These are phyloP conservation scores for Petrocephalus schoutedeni DNA, from an alignment of 2,797 vertebrate genomes.

Conservation along the genomic window DNA sequence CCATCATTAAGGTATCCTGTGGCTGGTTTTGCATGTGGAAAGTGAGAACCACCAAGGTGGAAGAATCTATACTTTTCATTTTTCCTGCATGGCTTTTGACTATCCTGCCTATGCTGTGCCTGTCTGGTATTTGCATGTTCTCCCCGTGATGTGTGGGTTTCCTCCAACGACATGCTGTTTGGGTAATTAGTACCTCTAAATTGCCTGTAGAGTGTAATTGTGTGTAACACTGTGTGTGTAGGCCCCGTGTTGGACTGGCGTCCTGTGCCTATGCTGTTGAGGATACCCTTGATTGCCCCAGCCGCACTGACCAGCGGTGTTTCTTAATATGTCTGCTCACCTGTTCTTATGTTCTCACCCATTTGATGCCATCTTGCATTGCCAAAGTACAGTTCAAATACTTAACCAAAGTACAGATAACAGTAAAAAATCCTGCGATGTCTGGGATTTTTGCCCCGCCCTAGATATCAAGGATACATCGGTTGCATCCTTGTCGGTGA, in stretches of 20 bases:
- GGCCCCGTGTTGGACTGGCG: constrained; percentile 40
- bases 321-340: not conserved
- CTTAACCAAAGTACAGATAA: not conserved
- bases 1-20: not conserved
- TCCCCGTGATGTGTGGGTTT: not conserved
- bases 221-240: constrained; percentile 26
- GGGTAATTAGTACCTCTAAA: not conserved
- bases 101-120: not conserved
- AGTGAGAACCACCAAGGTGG: not conserved
- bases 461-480: not conserved
- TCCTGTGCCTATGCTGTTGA: not conserved
- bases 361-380: not conserved
- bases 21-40: not conserved
- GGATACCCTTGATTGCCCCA: not conserved
- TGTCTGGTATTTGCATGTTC: not conserved
- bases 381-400: not conserved
- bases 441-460: not conserved
- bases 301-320: not conserved
- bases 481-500: not conserved
- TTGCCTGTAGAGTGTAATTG: not conserved
- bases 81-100: not conserved
- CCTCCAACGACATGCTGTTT: not conserved
- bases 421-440: not conserved
- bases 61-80: not conserved
- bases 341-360: not conserved